Percentiles rank a stretch among this genome's conserved stretches.
These are phyloP conservation scores for Tachuris rubrigastra DNA, from an alignment of 2,113 vertebrate genomes.

Conservation along the genomic window DNA sequence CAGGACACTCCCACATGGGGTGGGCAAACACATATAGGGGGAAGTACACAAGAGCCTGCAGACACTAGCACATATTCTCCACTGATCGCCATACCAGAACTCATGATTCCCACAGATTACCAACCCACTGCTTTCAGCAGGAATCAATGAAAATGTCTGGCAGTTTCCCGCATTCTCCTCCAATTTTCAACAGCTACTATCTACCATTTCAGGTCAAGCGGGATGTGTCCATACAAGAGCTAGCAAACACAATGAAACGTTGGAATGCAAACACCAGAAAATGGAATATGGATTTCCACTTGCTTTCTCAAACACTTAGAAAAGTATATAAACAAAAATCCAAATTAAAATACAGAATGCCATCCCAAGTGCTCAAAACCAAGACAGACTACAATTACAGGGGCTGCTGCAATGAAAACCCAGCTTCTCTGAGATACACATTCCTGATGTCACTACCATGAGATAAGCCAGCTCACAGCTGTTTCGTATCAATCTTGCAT, in stretches of 20 bases:
- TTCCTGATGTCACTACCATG: background rate
- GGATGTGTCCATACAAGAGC: background rate
- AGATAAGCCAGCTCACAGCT: background rate
- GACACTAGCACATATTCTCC: background rate
- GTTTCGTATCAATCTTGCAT: background rate
- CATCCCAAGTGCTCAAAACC: background rate
- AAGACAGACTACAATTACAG: background rate
- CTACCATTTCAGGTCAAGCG: background rate
- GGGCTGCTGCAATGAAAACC: background rate
- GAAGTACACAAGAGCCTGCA: background rate
- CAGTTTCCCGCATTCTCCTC: background rate
- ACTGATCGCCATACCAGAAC: background rate
- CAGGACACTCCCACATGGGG: rapidly evolving
- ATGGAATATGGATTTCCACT: background rate
- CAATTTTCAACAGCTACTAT: background rate
- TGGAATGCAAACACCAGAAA: background rate
- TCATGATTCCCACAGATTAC: background rate
- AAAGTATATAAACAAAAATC: background rate
- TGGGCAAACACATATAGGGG: background rate
- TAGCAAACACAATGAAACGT: background rate
- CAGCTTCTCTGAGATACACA: background rate
- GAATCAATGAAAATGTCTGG: background rate
- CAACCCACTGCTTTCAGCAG: background rate
- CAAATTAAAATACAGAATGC: background rate
- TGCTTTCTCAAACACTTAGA: background rate